A percentile compares a stretch with the other conserved stretches of the same genome.
Evolutionary conservation across 2,797 vertebrate species (phyloP).

Genomic region (Pseudochirops cupreus): DNA sequence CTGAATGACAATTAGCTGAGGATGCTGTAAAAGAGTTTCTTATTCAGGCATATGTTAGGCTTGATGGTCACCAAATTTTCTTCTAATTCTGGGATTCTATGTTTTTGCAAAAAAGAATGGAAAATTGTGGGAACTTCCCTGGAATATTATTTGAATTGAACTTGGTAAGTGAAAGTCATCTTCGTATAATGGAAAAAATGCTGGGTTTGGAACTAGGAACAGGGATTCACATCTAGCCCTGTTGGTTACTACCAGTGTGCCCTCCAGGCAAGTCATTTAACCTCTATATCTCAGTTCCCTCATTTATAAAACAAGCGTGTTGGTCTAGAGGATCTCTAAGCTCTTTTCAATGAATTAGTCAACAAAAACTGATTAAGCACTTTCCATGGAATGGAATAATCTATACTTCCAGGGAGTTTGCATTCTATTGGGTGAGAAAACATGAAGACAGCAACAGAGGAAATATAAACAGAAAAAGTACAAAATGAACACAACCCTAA

Average conservation of each 20-base stretch:
- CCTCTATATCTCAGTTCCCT: neutral
- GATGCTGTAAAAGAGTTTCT: neutral
- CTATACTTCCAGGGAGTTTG: neutral
- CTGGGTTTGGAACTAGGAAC: too few relatives aligned
- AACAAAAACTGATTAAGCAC: neutral
- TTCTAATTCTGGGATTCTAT: neutral
- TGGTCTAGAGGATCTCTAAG: neutral
- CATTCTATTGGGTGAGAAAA: neutral
- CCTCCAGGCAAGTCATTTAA: neutral
- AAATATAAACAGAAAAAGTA: neutral
- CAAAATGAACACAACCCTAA: neutral
- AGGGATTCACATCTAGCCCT: neutral
- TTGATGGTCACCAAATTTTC: neutral
- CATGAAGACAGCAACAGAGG: neutral
- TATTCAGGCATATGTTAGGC: neutral
- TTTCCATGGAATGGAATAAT: neutral
- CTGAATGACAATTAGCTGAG: neutral
- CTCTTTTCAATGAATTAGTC: neutral
- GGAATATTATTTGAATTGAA: neutral
- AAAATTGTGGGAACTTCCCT: neutral
- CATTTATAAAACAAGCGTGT: neutral
- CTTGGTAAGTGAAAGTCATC: neutral
- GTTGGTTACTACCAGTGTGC: neutral
- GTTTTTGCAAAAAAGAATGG: neutral
- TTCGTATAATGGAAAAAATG: neutral